Conservation (phyloP, 2,113 vertebrate species). For the Ia io region DNA sequence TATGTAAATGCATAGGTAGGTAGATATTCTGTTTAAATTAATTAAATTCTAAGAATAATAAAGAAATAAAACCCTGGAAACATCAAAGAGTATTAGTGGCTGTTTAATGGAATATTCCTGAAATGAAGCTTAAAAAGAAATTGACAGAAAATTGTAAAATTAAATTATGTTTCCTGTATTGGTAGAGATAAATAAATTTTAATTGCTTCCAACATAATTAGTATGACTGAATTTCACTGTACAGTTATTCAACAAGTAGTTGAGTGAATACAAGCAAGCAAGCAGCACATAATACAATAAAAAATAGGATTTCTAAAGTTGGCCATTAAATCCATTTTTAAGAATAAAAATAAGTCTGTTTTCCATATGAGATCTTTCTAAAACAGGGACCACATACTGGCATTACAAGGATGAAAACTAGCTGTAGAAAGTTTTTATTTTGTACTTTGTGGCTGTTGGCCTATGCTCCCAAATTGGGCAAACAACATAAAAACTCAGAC, state of each 20-base stretch:
- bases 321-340: neutral
- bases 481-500: neutral
- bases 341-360: neutral
- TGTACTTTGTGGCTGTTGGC: neutral
- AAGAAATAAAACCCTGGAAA: neutral
- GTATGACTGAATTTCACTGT: neutral
- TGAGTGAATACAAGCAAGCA: neutral
- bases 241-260: neutral
- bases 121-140: constrained; percentile 1
- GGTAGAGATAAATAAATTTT: neutral
- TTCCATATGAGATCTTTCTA: neutral
- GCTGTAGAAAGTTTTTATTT: neutral
- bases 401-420: neutral
- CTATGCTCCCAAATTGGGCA: neutral
- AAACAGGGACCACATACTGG: neutral
- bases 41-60: neutral
- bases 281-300: neutral
- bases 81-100: neutral
- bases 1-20: neutral
- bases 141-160: neutral
- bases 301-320: neutral
- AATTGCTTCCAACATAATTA: neutral
- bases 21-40: neutral
- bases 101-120: neutral
- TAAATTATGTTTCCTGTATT: neutral